Base-by-base conservation (phyloP, 2,888 invertebrate species). In the Amphipoea lucens region DNA sequence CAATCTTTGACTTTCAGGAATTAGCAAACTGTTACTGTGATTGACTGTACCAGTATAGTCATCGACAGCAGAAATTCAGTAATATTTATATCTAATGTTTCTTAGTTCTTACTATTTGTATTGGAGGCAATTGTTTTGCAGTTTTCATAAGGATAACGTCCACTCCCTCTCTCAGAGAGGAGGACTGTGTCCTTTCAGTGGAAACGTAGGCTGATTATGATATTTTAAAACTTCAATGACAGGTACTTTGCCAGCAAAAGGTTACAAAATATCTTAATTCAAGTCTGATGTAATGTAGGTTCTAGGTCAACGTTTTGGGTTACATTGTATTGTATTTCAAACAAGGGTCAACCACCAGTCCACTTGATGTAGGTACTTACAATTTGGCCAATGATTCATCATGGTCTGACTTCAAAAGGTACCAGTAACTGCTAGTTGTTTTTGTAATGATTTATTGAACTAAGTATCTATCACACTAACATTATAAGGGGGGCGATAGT, bases 241-340 rank as follows among this genome's bases (percentile, higher is more conserved):
- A 57, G 54, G 42, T 67, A 65, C 54, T 60, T 40, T 17, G 23
- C 62, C 54, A 68, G 23, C 29, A 23, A 42, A 48, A 66, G 65
- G n/a, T 82, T 84, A 42, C 84, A 68, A 68, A 68, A 72, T 74
- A 60, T 79, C 42, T 60, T 60, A 63, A 60, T 51, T 70, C 79
- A 63, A 80, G 84, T 79, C 57, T 66, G 36, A 74, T 74, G 67
- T 82, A 79, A 70, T 69, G 48, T 63, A 72, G 67, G 45, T 84
- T 70, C 79, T 65, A 62, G 72, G 84, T 75, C 62, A 74, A 45
- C 73, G 73, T 75, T 82, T 82, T 68, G 29, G 57, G 66, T 82
- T 76, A 76, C 76, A 76, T 29, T 84, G 73, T 76, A 82, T 85
- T 85, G 81, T 85, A 65, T 74, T 77, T 48, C 67, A 68, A 68